A percentile compares a stretch with the other conserved stretches of the same genome.
These are phyloP conservation scores for Myotis brandtii DNA, from an alignment of 2,113 vertebrate genomes.

Conservation along the genomic window DNA sequence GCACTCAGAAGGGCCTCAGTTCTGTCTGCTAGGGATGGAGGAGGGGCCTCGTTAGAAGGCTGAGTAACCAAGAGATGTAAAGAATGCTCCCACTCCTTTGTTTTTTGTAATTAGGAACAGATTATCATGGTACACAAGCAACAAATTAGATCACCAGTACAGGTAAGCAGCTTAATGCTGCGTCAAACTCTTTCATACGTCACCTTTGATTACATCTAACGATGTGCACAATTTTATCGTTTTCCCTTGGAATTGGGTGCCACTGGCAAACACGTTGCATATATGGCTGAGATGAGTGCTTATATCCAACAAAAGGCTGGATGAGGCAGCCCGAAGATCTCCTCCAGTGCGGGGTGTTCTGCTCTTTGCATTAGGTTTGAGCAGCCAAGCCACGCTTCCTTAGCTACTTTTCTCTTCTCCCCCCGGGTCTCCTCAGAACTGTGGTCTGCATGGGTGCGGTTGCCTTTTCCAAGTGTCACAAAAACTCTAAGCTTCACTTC, in stretches of 20 bases:
- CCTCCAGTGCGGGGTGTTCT: too few relatives aligned
- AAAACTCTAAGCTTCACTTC: not conserved
- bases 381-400: not conserved
- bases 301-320: not conserved
- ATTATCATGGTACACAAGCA: not conserved
- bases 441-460: not conserved
- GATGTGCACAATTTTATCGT: not conserved
- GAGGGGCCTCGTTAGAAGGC: not conserved
- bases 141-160: not conserved
- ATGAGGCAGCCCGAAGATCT: not conserved
- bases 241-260: not conserved
- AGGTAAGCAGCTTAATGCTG: not conserved
- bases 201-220: not conserved
- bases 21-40: not conserved
- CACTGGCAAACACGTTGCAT: not conserved
- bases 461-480: not conserved
- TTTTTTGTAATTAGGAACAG: not conserved
- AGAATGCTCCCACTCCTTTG: not conserved
- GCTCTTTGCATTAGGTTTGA: not conserved
- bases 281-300: not conserved
- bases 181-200: not conserved
- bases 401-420: not conserved
- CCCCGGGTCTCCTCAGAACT: not conserved
- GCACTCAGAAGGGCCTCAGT: not conserved
- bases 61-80: not conserved